Percentiles rank a stretch among this genome's conserved stretches.
Conservation (phyloP, 2,113 vertebrate genomes). For the Numida meleagris region DNA sequence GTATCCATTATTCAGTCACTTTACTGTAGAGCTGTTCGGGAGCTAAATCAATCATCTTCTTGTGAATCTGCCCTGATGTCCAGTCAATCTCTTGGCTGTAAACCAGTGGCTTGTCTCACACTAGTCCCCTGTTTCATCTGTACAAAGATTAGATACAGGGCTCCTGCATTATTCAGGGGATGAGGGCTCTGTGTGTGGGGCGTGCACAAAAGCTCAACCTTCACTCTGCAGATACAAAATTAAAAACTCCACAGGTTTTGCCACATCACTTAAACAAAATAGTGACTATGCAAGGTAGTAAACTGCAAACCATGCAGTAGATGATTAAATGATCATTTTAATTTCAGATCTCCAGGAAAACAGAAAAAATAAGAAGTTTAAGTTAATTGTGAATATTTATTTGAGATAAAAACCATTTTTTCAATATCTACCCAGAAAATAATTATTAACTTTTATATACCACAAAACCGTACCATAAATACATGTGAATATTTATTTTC, state of each 20-base stretch:
- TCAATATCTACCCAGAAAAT: not conserved
- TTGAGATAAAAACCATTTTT: not conserved
- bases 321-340: not conserved
- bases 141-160: not conserved
- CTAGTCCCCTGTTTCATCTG: not conserved
- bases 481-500: not conserved
- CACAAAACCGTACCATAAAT: not conserved
- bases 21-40: not conserved
- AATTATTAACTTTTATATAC: not conserved
- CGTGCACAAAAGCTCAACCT: accelerated
- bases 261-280: not conserved
- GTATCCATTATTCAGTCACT: accelerated
- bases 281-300: not conserved
- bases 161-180: not conserved
- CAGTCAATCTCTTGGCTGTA: not conserved
- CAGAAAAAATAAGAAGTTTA: not conserved
- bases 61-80: not conserved
- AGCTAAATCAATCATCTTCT: not conserved
- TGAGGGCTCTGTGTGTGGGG: not conserved
- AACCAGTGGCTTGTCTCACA: not conserved
- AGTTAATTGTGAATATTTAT: not conserved
- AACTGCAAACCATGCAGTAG: not conserved
- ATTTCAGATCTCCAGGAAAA: not conserved
- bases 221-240: not conserved
- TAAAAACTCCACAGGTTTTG: not conserved